A percentile compares a stretch with the other conserved stretches of the same genome.
Conservation (phyloP, 2,113 vertebrate genomes). For the Melanerpes aurifrons region DNA sequence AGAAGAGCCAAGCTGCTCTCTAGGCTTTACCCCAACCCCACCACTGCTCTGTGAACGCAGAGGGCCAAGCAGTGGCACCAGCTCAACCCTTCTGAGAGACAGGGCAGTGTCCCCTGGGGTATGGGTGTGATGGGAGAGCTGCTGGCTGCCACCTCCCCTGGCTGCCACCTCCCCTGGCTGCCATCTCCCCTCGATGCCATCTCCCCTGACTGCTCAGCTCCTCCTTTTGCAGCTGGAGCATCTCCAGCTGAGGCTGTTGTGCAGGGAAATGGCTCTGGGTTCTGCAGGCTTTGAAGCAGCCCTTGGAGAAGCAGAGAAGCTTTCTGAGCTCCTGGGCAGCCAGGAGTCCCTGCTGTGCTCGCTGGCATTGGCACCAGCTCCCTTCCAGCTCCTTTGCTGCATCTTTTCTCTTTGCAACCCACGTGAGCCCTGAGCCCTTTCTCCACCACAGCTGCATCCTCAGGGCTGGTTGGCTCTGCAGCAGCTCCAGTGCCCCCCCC, state of each 20-base stretch:
- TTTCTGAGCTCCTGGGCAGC: background rate
- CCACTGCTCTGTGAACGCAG: background rate
- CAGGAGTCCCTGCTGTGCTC: background rate
- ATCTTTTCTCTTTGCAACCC: background rate
- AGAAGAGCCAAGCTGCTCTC: rapidly evolving
- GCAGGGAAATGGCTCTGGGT: background rate
- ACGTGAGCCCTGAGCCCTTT: conserved; percentile 20
- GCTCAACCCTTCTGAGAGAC: background rate
- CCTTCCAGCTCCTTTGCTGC: background rate
- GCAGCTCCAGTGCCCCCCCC: background rate
- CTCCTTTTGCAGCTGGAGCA: background rate
- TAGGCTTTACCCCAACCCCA: background rate
- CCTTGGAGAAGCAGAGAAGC: background rate
- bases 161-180: background rate
- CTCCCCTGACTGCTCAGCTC: background rate
- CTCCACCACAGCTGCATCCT: background rate
- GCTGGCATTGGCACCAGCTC: background rate
- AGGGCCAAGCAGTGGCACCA: background rate
- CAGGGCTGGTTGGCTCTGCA: background rate
- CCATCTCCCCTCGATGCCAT: background rate
- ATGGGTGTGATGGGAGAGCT: background rate
- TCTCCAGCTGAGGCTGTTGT: background rate
- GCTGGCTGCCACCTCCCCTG: background rate
- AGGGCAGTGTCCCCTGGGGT: rapidly evolving
- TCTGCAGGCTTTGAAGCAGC: background rate